phyloP scores from a whole-genome alignment of 2,797 vertebrate species.

The Melanogrammus aeglefinus region DNA sequence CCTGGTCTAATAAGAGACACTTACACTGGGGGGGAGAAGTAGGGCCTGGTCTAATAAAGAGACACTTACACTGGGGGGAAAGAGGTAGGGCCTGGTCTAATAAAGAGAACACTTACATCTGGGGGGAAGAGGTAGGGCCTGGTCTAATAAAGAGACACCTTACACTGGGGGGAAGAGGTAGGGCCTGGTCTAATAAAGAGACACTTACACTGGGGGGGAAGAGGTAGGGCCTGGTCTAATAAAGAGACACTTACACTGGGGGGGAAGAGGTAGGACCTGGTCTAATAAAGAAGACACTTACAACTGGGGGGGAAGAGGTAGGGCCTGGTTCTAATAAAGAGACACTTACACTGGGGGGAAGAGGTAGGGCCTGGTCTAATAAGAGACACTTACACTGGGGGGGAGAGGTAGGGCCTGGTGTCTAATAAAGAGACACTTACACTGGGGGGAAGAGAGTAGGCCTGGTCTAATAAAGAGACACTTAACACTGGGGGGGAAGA shows the following conservation, averaged over 20 bases:
- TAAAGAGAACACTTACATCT: too few relatives aligned
- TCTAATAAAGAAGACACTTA: constrained; percentile 32
- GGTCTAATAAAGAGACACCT: too few relatives aligned
- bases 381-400: too few relatives aligned
- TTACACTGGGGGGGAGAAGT: too few relatives aligned
- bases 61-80: too few relatives aligned
- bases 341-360: constrained; percentile 30
- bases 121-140: too few relatives aligned
- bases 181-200: constrained; percentile 67
- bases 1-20: too few relatives aligned
- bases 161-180: constrained; percentile 81
- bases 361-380: constrained; percentile 77
- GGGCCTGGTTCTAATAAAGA: constrained; percentile 68
- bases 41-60: too few relatives aligned
- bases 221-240: constrained; percentile 77
- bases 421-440: constrained; percentile 31
- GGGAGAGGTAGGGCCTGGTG: constrained; percentile 77
- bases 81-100: too few relatives aligned
- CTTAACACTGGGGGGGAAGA: too few relatives aligned
- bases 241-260: constrained; percentile 74
- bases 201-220: constrained; percentile 37
- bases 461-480: too few relatives aligned
- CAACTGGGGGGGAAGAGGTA: constrained; percentile 64
- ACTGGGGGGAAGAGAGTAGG: constrained; percentile 64
- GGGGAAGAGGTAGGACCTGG: constrained; percentile 77